These are phyloP conservation scores for Augochlorella aurata DNA, from an alignment of 2,888 invertebrate genomes.

Conservation along the genomic window DNA sequence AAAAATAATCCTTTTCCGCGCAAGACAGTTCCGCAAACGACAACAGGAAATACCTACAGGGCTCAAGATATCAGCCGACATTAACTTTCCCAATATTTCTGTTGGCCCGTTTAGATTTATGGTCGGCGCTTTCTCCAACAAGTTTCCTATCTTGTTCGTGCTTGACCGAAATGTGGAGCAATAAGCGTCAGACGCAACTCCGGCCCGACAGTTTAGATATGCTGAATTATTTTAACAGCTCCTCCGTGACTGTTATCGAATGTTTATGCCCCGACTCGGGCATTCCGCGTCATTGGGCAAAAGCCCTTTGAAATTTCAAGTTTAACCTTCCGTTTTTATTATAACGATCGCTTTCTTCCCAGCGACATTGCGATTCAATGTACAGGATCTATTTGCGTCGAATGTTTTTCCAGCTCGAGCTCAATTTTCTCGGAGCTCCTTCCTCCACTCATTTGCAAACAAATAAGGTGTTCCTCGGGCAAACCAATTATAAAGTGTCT, in stretches of 20 bases:
- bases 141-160: background rate
- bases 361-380: too few species aligned
- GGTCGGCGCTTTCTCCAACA: conserved; percentile 7
- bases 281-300: background rate
- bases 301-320: background rate
- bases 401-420: too few species aligned
- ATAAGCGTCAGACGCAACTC: conserved; percentile 29
- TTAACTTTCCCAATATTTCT: conserved; percentile 8
- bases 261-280: background rate
- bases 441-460: too few species aligned
- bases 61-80: background rate
- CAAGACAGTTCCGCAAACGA: background rate
- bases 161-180: conserved; percentile 22
- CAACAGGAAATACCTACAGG: background rate
- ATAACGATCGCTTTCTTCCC: too few species aligned
- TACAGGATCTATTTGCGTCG: too few species aligned
- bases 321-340: too few species aligned
- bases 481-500: too few species aligned
- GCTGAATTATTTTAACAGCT: conserved; percentile 30
- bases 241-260: background rate
- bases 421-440: too few species aligned
- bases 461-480: too few species aligned
- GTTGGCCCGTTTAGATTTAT: conserved; percentile 19
- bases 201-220: conserved; percentile 10
- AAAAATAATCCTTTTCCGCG: background rate